Evolutionary conservation across 2,113 vertebrate genomes (phyloP).

Genomic region (Notiomystis cincta): DNA sequence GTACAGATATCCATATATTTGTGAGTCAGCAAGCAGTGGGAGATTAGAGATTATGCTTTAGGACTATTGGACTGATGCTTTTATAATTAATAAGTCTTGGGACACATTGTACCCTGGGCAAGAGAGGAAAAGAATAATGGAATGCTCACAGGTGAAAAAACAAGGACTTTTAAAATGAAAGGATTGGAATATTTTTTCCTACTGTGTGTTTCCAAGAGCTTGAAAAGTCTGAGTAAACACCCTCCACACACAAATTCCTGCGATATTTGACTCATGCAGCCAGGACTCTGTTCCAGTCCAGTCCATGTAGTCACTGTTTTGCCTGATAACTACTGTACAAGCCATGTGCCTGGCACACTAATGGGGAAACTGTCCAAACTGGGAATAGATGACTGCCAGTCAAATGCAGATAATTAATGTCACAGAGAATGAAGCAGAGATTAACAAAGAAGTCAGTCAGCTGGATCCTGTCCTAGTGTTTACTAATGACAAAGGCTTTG

Average conservation of each 20-base stretch:
- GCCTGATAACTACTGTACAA: neutral
- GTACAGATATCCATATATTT: neutral
- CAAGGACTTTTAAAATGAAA: neutral
- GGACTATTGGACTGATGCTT: neutral
- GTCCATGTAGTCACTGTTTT: neutral
- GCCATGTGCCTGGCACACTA: neutral
- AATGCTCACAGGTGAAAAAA: neutral
- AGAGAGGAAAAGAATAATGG: neutral
- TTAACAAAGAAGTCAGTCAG: slow-evolving; percentile 5
- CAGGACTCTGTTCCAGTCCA: neutral
- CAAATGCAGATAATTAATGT: slow-evolving; percentile 12
- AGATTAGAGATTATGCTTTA: neutral
- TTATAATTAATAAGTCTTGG: neutral
- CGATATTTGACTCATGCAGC: neutral
- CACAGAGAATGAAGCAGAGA: neutral
- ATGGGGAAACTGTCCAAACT: neutral
- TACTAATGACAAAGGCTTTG: neutral
- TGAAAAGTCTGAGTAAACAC: neutral
- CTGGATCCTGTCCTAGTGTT: neutral
- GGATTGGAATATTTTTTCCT: neutral
- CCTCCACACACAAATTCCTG: neutral
- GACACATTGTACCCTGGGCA: neutral
- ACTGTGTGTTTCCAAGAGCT: neutral
- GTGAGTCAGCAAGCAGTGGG: neutral
- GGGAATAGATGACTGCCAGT: neutral